Base-by-base conservation (phyloP, 2,113 vertebrate genomes). In the Porphyrio hochstetteri region DNA sequence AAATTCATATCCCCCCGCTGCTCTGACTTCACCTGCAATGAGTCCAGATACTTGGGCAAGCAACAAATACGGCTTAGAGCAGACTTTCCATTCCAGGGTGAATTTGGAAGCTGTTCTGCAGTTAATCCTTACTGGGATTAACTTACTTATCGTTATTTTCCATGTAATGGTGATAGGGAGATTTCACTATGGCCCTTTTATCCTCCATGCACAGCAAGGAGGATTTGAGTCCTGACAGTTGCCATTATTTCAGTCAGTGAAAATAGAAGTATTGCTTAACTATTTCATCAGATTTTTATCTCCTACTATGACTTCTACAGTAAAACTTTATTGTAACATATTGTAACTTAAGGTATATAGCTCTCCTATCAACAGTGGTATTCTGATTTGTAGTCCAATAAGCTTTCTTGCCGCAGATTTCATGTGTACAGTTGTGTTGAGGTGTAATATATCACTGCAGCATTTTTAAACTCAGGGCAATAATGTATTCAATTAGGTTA, bases 401-500 rank as follows among this genome's bases (percentile, higher is more conserved):
- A 98, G 88, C 75, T 87, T 97, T 93, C 76, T 92, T 36, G 48
- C 93, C 87, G 82, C 95, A 97, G 95, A 96, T 95, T 97, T 92
- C 86, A 82, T 77, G 92, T 78, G 95, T 94, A 85, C 69, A 90
- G 95, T 96, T 96, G 95, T 95, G 92, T 93, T 86, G 97, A 97
- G 96, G 95, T 96, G 92, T 92, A 97, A 97, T 97, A 97, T 95
- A 97, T 98, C 97, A 98, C 86, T 29, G 7, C 83, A 91, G 90
- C 76, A 77, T 97, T 98, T 98, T 97, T 90, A 97, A 98, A 98
- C 97, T 97, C 86, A 88, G 94, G 94, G 96, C 97, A 98, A 98
- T 98, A 98, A 98, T 97, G 96, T 97, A 98, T 98, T 98, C 98
- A 98, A 98, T 98, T 98, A 98, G 92, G 84, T 36, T 96, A 91